Evolutionary conservation across 2,113 vertebrate genomes (phyloP).

Genomic region (Spheniscus mendiculus): DNA sequence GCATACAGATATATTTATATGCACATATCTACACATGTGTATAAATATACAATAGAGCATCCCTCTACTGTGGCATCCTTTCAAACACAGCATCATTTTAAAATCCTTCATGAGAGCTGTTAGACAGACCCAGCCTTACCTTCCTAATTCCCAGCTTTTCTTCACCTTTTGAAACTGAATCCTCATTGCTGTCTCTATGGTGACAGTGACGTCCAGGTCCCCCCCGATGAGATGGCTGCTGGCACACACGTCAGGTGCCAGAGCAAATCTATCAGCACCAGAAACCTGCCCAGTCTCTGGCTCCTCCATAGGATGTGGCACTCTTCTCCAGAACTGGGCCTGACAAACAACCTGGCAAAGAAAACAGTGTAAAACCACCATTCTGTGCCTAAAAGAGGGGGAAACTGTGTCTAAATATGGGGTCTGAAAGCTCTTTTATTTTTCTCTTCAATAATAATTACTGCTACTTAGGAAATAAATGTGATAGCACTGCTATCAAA

Average conservation of each 20-base stretch:
- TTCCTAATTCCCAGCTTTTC: constrained; percentile 22
- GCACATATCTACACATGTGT: neutral
- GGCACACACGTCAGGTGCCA: neutral
- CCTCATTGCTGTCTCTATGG: constrained; percentile 71
- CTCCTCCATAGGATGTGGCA: neutral
- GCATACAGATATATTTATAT: neutral
- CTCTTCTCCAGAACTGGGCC: neutral
- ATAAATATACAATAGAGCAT: neutral
- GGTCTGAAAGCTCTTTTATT: neutral
- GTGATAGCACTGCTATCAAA: neutral
- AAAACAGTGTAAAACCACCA: neutral
- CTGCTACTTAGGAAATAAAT: neutral
- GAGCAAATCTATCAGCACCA: neutral
- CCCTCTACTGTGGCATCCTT: neutral
- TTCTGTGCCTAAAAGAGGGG: neutral
- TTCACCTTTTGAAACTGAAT: constrained; percentile 71
- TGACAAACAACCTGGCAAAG: neutral
- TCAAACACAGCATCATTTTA: neutral
- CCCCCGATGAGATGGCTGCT: neutral
- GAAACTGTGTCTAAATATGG: neutral
- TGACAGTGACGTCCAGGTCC: constrained; percentile 45
- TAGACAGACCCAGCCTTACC: constrained; percentile 57
- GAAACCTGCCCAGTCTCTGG: neutral
- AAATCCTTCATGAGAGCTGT: neutral
- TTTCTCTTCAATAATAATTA: neutral